phyloP scores from a whole-genome alignment of 2,888 invertebrate species.

The Liposcelis brunnea region DNA sequence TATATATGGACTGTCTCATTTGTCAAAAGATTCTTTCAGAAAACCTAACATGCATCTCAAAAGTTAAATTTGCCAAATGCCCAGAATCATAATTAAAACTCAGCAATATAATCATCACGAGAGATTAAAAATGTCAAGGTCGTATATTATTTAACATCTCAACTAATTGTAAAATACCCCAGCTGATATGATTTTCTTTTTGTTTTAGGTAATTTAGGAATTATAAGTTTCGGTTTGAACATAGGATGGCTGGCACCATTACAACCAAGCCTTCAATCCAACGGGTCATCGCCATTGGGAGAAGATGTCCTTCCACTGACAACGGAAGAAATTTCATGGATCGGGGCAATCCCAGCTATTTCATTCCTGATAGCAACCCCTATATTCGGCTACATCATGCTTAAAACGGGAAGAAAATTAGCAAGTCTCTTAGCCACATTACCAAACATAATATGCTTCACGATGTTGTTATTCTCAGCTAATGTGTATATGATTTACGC shows the following conservation, averaged over 20 bases:
- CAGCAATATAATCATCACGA: too few relatives aligned
- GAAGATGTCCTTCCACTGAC: slow-evolving; percentile 26
- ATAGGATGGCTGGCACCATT: slow-evolving; percentile 40
- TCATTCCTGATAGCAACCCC: slow-evolving; percentile 32
- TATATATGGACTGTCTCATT: too few relatives aligned
- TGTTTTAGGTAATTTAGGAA: slow-evolving; percentile 33
- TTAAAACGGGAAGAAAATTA: slow-evolving; percentile 32
- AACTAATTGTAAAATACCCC: too few relatives aligned
- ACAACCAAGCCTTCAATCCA: slow-evolving; percentile 26
- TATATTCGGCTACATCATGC: slow-evolving; percentile 27
- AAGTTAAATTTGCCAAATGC: too few relatives aligned
- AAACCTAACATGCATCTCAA: too few relatives aligned
- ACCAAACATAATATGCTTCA: slow-evolving; percentile 37
- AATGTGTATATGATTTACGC: slow-evolving; percentile 28
- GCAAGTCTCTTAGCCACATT: slow-evolving; percentile 31
- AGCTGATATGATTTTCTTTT: neutral
- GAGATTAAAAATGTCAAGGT: too few relatives aligned
- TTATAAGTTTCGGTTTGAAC: slow-evolving; percentile 34
- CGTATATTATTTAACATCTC: too few relatives aligned
- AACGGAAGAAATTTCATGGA: slow-evolving; percentile 29
- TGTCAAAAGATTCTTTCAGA: too few relatives aligned
- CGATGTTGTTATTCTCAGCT: slow-evolving; percentile 31
- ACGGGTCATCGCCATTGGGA: slow-evolving; percentile 25
- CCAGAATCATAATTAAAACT: too few relatives aligned
- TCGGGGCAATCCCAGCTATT: slow-evolving; percentile 34